These are phyloP conservation scores for Gymnothorax reevesii DNA, from an alignment of 2,797 vertebrate species.

Conservation along the genomic window DNA sequence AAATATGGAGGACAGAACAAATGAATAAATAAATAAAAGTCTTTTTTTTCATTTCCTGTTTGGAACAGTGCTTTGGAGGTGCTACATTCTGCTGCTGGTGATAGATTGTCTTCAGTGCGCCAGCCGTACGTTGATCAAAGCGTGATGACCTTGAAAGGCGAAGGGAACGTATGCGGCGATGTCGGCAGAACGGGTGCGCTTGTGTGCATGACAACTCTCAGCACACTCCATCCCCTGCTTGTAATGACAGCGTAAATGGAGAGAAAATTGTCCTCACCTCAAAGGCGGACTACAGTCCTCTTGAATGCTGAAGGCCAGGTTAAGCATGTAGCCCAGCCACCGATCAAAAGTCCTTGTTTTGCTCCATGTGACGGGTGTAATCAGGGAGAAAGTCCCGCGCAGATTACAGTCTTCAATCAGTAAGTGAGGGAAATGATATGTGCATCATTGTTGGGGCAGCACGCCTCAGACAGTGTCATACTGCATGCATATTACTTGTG, in stretches of 20 bases:
- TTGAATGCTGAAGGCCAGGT: constrained; percentile 75
- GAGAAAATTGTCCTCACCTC: constrained; percentile 80
- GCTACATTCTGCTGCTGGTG: constrained; percentile 12
- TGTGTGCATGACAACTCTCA: constrained; percentile 57
- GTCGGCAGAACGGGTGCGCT: neutral
- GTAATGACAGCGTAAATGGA: constrained; percentile 77
- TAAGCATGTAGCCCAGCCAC: constrained; percentile 73
- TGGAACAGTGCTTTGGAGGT: neutral
- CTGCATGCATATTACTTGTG: constrained; percentile 79
- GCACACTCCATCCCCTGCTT: constrained; percentile 72
- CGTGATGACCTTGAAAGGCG: constrained; percentile 71
- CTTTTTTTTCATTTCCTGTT: neutral
- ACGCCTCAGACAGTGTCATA: constrained; percentile 68
- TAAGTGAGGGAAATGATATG: constrained; percentile 82
- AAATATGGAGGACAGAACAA: neutral
- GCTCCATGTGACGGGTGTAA: constrained; percentile 76
- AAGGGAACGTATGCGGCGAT: constrained; percentile 58
- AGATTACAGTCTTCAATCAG: constrained; percentile 86
- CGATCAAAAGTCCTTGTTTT: constrained; percentile 76
- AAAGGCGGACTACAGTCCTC: constrained; percentile 74
- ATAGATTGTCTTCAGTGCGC: neutral
- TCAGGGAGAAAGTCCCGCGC: constrained; percentile 79
- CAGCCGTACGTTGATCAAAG: constrained; percentile 38
- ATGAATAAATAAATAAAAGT: constrained; percentile 9
- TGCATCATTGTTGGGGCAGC: constrained; percentile 75